phyloP scores from a whole-genome alignment of 1,140 invertebrate genomes.

The Drosophila pandora region DNA sequence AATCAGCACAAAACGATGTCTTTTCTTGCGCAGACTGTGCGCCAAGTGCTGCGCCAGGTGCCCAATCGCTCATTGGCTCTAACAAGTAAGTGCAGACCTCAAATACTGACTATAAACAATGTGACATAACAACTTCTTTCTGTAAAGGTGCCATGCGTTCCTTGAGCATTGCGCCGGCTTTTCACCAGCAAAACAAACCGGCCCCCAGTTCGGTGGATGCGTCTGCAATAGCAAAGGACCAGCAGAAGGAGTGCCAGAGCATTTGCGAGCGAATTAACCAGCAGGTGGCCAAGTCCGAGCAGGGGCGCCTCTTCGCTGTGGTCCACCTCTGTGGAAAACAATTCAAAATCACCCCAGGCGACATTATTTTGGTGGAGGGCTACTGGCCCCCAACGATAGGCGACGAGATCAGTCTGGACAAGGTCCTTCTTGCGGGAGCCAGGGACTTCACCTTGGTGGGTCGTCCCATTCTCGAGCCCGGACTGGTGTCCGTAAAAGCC shows the following conservation, averaged over 20 bases:
- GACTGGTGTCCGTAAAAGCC: constrained; percentile 90
- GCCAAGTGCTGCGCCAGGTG: constrained; percentile 51
- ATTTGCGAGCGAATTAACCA: constrained; percentile 86
- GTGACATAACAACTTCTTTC: constrained; percentile 60
- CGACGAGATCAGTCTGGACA: constrained; percentile 93
- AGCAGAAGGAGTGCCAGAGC: constrained; percentile 72
- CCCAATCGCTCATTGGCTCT: constrained; percentile 29
- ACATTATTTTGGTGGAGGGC: constrained; percentile 92
- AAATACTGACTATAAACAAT: constrained; percentile 1
- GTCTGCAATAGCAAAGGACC: constrained; percentile 40
- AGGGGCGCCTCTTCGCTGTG: constrained; percentile 93
- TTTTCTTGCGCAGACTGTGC: constrained; percentile 54
- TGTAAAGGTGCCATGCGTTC: constrained; percentile 63
- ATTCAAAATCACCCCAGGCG: constrained; percentile 93
- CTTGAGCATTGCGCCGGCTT: constrained; percentile 58
- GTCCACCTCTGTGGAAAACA: constrained; percentile 93
- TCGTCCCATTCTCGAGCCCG: constrained; percentile 90
- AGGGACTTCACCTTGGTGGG: constrained; percentile 94
- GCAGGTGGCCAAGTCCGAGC: constrained; percentile 85
- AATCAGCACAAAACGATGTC: constrained; percentile 41
- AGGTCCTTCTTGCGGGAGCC: constrained; percentile 93
- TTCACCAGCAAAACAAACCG: constrained; percentile 64
- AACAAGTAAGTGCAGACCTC: constrained; percentile 19
- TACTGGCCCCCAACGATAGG: constrained; percentile 93
- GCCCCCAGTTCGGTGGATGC: constrained; percentile 27